Percentiles rank a stretch among this genome's conserved stretches.
Evolutionary conservation across 2,797 vertebrate species (phyloP).

Genomic region (Paramormyrops hopkinsi): DNA sequence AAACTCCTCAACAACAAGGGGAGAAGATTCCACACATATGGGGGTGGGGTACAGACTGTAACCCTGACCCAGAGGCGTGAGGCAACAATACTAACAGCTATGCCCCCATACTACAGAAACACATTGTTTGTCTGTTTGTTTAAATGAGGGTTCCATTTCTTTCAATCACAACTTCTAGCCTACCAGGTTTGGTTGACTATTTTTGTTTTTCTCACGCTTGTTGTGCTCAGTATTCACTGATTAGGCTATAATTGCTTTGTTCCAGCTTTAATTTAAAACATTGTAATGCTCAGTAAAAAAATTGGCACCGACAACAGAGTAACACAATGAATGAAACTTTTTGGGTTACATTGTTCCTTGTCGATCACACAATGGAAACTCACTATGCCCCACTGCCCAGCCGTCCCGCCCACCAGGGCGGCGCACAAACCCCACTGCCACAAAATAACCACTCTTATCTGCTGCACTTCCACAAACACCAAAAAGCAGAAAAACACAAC

Average conservation of each 20-base stretch:
- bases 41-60: background rate
- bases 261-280: background rate
- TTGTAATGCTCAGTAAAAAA: background rate
- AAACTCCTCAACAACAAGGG: background rate
- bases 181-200: background rate
- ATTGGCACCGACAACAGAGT: background rate
- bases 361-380: background rate
- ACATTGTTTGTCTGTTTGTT: background rate
- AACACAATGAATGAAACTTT: background rate
- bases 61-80: background rate
- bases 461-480: background rate
- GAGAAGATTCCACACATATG: background rate
- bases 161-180: background rate
- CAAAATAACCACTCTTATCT: background rate
- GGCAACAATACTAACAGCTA: background rate
- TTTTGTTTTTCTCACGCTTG: background rate
- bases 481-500: background rate
- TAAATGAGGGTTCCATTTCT: background rate
- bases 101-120: background rate
- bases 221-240: background rate
- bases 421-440: background rate
- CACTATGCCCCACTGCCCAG: background rate
- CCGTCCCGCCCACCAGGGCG: background rate
- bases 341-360: background rate
- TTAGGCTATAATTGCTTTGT: background rate